Conservation (phyloP, 37 sponge, comb jelly and placozoan species). For the Mnemiopsis leidyi region DNA sequence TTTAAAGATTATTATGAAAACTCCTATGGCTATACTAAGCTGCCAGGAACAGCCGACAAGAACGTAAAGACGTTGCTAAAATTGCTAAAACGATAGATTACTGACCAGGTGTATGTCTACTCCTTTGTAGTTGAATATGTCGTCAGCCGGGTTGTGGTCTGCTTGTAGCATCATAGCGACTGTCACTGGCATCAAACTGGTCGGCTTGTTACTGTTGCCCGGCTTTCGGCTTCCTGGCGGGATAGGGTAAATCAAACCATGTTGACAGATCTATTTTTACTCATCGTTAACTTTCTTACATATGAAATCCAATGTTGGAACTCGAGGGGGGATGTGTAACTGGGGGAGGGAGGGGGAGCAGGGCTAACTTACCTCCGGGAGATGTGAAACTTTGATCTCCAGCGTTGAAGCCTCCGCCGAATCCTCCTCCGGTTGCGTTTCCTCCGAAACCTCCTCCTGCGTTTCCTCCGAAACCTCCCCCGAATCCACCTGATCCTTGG, state of each 20-base stretch:
- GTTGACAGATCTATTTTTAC: too few relatives aligned
- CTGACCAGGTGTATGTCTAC: slow-evolving; percentile 33
- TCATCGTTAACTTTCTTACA: background rate
- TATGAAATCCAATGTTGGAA: background rate
- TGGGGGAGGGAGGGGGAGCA: background rate
- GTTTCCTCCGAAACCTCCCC: background rate
- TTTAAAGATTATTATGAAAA: background rate
- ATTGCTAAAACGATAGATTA: too few relatives aligned
- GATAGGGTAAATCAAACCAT: too few relatives aligned
- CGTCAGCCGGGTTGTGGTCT: background rate
- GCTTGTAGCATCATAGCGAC: slow-evolving; percentile 11
- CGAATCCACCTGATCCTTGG: slow-evolving; percentile 38
- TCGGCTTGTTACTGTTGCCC: background rate
- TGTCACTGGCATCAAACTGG: background rate
- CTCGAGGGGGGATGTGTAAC: background rate
- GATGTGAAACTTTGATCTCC: slow-evolving; percentile 38
- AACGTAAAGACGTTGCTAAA: too few relatives aligned
- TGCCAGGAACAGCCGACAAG: too few relatives aligned
- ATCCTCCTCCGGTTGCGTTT: background rate
- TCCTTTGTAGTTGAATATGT: slow-evolving; percentile 25
- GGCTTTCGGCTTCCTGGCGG: slow-evolving; percentile 7
- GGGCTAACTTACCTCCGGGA: slow-evolving; percentile 23
- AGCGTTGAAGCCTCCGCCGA: background rate
- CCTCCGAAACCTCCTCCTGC: background rate
- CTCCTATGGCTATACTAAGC: too few relatives aligned